phyloP scores from a whole-genome alignment of 1,140 invertebrate species.

The Panulirus ornatus region DNA sequence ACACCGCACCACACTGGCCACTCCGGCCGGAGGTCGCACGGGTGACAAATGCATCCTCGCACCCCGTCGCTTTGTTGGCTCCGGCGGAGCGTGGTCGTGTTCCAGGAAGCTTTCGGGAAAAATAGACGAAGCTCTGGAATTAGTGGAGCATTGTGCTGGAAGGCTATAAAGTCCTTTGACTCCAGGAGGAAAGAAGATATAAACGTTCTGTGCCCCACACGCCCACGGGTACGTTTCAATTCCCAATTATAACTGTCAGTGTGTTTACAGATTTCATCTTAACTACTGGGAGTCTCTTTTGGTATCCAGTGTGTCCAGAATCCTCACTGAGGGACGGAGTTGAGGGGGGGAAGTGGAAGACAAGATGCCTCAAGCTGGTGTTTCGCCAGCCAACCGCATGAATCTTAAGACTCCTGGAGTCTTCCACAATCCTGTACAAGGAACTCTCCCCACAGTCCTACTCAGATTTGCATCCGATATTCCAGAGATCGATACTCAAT shows the following conservation, averaged over 20 bases:
- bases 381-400: too few species aligned
- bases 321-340: too few species aligned
- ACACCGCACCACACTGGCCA: background rate
- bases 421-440: too few species aligned
- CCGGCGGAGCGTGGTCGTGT: slow-evolving; percentile 41
- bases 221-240: slow-evolving; percentile 33
- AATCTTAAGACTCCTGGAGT: too few species aligned
- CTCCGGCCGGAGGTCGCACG: background rate
- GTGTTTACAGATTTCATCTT: slow-evolving; percentile 61
- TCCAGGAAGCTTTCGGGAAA: slow-evolving; percentile 43
- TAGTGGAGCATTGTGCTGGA: slow-evolving; percentile 53
- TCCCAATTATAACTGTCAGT: slow-evolving; percentile 64
- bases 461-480: too few species aligned
- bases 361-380: too few species aligned
- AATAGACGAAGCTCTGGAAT: slow-evolving; percentile 57
- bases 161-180: slow-evolving; percentile 56
- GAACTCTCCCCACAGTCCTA: too few species aligned
- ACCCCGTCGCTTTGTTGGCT: background rate
- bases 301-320: slow-evolving; percentile 1
- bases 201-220: slow-evolving; percentile 38
- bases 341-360: too few species aligned
- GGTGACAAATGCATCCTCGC: slow-evolving; percentile 1
- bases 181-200: slow-evolving; percentile 46
- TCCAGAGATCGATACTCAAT: too few species aligned
- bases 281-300: slow-evolving; percentile 4